Evolutionary conservation across 1,140 invertebrate genomes (phyloP).

Genomic region (Drosophila lacteicornis): DNA sequence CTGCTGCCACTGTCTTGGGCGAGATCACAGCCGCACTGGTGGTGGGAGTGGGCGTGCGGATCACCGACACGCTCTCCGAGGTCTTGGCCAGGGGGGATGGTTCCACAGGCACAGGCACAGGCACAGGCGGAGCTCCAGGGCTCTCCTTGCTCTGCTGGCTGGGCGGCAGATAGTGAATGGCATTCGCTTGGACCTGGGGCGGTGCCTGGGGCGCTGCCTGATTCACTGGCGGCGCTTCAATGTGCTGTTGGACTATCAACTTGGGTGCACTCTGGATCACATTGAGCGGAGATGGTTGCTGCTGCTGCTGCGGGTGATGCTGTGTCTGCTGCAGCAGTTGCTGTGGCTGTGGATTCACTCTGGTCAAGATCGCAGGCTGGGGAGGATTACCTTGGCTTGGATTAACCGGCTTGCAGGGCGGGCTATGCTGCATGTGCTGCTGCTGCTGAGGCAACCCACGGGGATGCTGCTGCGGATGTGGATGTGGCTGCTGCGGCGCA

Average conservation of each 20-base stretch:
- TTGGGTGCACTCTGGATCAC: conserved; percentile 70
- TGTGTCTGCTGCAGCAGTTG: conserved; percentile 36
- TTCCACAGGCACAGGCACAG: background rate
- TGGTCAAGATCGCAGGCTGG: conserved; percentile 32
- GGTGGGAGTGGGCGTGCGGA: conserved; percentile 72
- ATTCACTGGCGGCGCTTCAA: conserved; percentile 54
- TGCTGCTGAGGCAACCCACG: conserved; percentile 28
- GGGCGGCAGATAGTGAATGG: conserved; percentile 46
- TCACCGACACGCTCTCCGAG: conserved; percentile 73
- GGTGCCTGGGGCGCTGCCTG: background rate
- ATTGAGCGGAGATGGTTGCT: conserved; percentile 53
- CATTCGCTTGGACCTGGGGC: conserved; percentile 2
- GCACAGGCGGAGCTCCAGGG: background rate
- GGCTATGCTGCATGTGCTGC: conserved; percentile 37
- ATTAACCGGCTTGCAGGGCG: conserved; percentile 38
- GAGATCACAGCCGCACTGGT: conserved; percentile 53
- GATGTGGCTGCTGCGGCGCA: conserved; percentile 37
- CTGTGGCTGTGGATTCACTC: conserved; percentile 38
- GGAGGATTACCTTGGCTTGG: background rate
- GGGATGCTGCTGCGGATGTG: background rate
- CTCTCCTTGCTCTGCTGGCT: conserved; percentile 40
- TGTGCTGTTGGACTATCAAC: conserved; percentile 75
- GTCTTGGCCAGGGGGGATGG: conserved; percentile 39
- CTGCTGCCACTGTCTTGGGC: conserved; percentile 29
- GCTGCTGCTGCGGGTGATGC: conserved; percentile 42